Evolutionary conservation across 2,113 vertebrate species (phyloP), one percentile per base, ranked within the genome.

Genomic region (Beaufortia kweichowensis): DNA sequence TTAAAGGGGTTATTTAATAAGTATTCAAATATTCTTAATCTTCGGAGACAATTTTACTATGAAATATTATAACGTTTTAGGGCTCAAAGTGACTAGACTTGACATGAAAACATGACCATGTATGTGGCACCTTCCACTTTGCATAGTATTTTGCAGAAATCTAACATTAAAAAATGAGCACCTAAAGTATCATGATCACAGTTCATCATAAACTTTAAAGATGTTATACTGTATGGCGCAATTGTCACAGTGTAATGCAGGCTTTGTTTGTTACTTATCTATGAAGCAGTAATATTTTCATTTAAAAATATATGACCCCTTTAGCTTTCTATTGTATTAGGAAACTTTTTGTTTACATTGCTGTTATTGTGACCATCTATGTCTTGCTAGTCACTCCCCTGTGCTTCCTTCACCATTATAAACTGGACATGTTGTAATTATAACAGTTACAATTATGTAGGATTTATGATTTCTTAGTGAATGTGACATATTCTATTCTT

Each of bases 291-390:
- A 12, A 43, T 10, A 43, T 9, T 43, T 43, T 43, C 3, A 10
- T 24, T 24, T 10, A 10, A 46, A 10, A 29, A 1, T 31, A 71
- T 39, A 71, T 71, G 53, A 71, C 53, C 21, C 19, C 46, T 26
- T 24, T 17, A 17, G 4, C 12, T 12, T 28, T 48, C 28, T 26
- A 43, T 21, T 15, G 3, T 48, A 24, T 46, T 28, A 19, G 39
- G 12, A 46, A 6, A 39, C 3, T 14, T 24, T 46, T 2, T n/a
- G 55, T 46, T 17, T n/a, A 53, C 12, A 1, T 46, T 46, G 48
- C n/a, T 57, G 15, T 57, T 71, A 4, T 75, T 75, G 57, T 75
- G 59, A 6, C 35, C 35, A 39, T 39, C 35, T 10, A 39, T 39
- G 8, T 39, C 35, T 39, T 9, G 35, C 35, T 39, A 39, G 35